Base-by-base conservation (phyloP, 2,113 vertebrate species). In the Myodes glareolus region DNA sequence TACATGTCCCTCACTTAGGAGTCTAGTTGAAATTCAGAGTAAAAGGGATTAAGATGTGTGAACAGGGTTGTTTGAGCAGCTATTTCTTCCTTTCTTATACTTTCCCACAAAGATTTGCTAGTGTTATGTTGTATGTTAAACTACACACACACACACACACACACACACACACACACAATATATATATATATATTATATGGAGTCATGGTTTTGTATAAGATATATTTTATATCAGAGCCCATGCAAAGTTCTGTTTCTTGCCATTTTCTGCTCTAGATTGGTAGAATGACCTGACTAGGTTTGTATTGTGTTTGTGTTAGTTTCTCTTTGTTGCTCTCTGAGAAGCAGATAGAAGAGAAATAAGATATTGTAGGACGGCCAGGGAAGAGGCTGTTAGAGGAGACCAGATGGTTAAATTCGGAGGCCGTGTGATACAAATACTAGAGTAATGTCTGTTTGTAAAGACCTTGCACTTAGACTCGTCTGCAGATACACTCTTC, bases 21-120 rank as follows among this genome's bases (percentile, higher is more conserved):
- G 33, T 68, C 75, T 72, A 63, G 19, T 85, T 88, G 70, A 87
- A 77, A 42, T 80, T 96, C 67, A 95, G 36, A 80, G 45, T 94
- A 58, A 45, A 4, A 29, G 52, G n/a, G 36, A 90, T 72, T 92
- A 76, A 86, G 55, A 75, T n/a, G 72, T 63, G 10, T 82, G 72
- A 92, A 86, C 61, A 76, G 19, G 45, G 17, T 93, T 92, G 27
- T 14, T 95, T 94, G 39, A 84, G n/a, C 29, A 78, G 52, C 58
- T 76, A 84, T 58, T 19, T 58, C 76, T 68, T 95, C 3, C 11
- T 87, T 85, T 94, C 73, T 93, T 82, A 25, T 42, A 67, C 13
- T 72, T 17, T 94, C 36, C 67, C n/a, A 45, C 36, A 63, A 55
- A 91, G 47, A 73, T 25, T 89, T 80, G 19, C 39, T 90, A 52